Evolutionary conservation across 2,888 invertebrate species (phyloP), one percentile per base, ranked within the genome.

Genomic region (Leuctra nigra): DNA sequence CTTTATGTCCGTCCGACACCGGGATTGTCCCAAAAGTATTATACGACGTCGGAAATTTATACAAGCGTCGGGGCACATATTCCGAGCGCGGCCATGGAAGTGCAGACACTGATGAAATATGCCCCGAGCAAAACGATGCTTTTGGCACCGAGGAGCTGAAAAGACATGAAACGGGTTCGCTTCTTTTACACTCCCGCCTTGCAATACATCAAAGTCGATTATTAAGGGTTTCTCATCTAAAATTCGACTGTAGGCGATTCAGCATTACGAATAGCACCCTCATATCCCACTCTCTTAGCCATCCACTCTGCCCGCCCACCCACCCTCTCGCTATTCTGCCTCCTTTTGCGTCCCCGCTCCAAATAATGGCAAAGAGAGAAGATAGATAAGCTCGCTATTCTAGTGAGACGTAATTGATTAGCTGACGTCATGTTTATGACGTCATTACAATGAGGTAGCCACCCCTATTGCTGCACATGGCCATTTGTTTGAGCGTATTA

Each of bases 361-460:
- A 16, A 50, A 48, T 48, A 48, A 48, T 48, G 33, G 48, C 48
- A 48, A 48, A 50, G 50, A 44, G 44, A 44, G 44, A 23, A 44
- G 44, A 44, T 44, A 44, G 44, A 44, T 44, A 44, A 44, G 44
- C 44, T 44, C 23, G 44, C 44, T 48, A 48, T 48, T 48, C 48
- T 48, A 48, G 48, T 48, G 50, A 50, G 50, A 33, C 35, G 50
- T 50, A 50, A 50, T 50, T 50, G 50, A 50, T 50, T 50, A 50
- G 50, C 18, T 50, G 50, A 50, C 50, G 50, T 50, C 50, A 50
- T 50, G 50, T 50, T 50, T 50, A 35, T 50, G 50, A 50, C 50
- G 50, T 50, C 50, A 50, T 50, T 50, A 50, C 50, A 50, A 50
- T 50, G 50, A 50, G 50, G 50, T 50, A 35, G 50, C 33, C 50